Conservation (phyloP, 2,888 invertebrate species). For the Eupithecia centaureata region DNA sequence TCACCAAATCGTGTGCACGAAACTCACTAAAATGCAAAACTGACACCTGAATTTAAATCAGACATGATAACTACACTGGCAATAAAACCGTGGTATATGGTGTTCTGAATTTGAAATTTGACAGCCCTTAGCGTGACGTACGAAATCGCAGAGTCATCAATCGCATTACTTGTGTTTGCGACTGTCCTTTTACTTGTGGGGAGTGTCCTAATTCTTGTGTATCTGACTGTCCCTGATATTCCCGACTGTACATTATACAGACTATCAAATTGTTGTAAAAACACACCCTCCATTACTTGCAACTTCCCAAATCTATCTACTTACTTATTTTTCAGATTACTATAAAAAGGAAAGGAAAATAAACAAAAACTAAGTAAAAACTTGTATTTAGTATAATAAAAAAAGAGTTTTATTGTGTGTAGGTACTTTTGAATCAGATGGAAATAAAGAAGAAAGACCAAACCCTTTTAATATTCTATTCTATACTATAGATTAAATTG, state of each 20-base stretch:
- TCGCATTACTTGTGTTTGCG: constrained; percentile 31
- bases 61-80: constrained; percentile 21
- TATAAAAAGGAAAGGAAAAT: not conserved
- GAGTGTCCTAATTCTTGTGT: constrained; percentile 20
- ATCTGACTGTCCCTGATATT: constrained; percentile 25
- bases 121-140: constrained; percentile 34
- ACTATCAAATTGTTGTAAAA: constrained; percentile 45
- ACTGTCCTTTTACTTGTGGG: constrained; percentile 21
- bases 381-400: not conserved
- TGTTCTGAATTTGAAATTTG: constrained; percentile 26
- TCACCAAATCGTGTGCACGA: constrained; percentile 5
- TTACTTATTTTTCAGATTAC: not conserved
- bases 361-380: too few relatives aligned
- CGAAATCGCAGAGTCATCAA: constrained; percentile 32
- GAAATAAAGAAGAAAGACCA: too few relatives aligned
- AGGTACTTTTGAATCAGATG: too few relatives aligned
- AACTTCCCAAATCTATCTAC: constrained; percentile 4
- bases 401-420: not conserved
- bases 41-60: constrained; percentile 27
- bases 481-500: not conserved
- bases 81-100: constrained; percentile 31
- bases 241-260: constrained; percentile 15
- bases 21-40: constrained; percentile 2
- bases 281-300: constrained; percentile 37
- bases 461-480: not conserved